These are phyloP conservation scores for Cotesia congregata DNA, from an alignment of 2,888 invertebrate species.

Conservation along the genomic window DNA sequence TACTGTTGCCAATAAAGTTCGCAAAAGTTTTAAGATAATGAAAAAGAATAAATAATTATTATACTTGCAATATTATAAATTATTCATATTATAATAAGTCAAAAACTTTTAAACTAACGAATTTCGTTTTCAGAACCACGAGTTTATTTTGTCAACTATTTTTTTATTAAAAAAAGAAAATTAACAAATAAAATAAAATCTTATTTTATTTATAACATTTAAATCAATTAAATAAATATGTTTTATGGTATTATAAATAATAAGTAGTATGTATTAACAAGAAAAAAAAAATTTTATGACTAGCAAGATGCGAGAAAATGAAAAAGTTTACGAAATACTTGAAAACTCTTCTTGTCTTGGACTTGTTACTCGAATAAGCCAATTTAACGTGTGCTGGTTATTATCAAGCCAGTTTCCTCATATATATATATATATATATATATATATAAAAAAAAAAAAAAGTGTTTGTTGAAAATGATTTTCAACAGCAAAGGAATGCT, in stretches of 20 bases:
- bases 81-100: background rate
- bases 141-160: background rate
- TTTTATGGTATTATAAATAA: background rate
- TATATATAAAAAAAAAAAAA: constrained; percentile 28
- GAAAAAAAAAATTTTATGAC: background rate
- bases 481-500: constrained; percentile 7
- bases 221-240: background rate
- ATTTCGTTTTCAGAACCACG: too few species aligned
- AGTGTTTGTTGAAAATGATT: constrained; percentile 26
- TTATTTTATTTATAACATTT: too few species aligned
- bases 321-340: background rate
- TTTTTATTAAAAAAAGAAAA: background rate
- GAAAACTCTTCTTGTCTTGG: background rate
- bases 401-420: constrained; percentile 40
- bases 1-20: background rate
- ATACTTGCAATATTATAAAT: background rate
- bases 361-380: constrained; percentile 29
- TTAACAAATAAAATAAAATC: too few species aligned
- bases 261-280: background rate
- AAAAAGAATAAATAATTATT: background rate
- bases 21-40: background rate
- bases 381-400: constrained; percentile 42
- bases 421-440: constrained; percentile 32
- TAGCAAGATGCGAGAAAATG: background rate
- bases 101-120: background rate